Percentiles rank a stretch among this genome's conserved stretches.
Conservation (phyloP, 2,888 invertebrate genomes). For the Lithodes maja region DNA sequence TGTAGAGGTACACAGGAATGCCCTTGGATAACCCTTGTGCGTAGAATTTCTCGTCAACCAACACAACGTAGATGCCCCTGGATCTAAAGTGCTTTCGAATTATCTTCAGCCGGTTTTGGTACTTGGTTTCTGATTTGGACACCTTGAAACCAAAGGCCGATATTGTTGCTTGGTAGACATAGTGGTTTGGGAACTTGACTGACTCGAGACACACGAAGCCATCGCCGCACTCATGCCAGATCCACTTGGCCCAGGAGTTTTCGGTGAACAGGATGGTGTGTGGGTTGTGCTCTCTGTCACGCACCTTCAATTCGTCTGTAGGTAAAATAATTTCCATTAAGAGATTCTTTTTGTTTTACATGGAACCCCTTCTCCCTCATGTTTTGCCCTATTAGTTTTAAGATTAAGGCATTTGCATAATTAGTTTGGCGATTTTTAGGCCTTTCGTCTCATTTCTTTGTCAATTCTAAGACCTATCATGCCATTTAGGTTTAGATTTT, state of each 20-base stretch:
- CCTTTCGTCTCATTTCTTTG: too few species aligned
- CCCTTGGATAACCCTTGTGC: not conserved
- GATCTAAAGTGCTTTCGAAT: not conserved
- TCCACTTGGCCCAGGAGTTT: not conserved
- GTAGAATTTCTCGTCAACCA: not conserved
- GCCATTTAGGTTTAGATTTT: too few species aligned
- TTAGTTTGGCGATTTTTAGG: too few species aligned
- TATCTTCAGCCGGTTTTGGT: not conserved
- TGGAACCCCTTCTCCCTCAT: too few species aligned
- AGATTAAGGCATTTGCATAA: too few species aligned
- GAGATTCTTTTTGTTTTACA: too few species aligned
- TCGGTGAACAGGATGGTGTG: not conserved
- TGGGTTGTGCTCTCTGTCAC: too few species aligned
- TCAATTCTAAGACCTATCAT: too few species aligned
- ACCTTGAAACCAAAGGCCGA: not conserved
- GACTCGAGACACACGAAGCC: not conserved
- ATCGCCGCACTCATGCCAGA: not conserved
- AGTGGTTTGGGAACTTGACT: not conserved
- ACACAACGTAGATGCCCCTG: not conserved
- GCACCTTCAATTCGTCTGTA: too few species aligned
- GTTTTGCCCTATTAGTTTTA: too few species aligned
- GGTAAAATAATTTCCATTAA: too few species aligned
- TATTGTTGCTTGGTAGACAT: not conserved
- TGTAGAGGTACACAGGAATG: not conserved
- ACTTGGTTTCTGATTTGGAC: not conserved